Evolutionary conservation across 2,113 vertebrate species (phyloP).

Genomic region (Hyperoodon ampullatus): DNA sequence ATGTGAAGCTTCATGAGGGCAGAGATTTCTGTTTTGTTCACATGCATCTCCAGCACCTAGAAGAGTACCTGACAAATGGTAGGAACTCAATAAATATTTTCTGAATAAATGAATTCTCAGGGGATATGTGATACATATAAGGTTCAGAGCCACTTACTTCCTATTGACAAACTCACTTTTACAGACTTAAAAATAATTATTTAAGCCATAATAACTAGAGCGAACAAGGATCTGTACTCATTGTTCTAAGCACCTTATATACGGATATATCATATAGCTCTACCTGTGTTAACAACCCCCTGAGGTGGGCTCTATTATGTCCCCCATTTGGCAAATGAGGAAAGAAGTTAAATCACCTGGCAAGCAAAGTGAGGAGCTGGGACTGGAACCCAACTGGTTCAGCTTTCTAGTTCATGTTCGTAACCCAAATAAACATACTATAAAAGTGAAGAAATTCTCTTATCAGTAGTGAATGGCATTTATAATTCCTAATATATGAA

Average conservation of each 20-base stretch:
- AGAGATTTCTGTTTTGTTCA: neutral
- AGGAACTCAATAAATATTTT: neutral
- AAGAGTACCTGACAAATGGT: neutral
- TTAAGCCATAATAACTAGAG: neutral
- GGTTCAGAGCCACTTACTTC: neutral
- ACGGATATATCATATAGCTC: neutral
- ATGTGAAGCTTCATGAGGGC: neutral
- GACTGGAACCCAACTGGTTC: neutral
- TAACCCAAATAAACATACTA: neutral
- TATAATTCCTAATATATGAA: neutral
- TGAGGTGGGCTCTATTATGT: neutral
- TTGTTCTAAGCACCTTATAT: neutral
- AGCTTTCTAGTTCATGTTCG: neutral
- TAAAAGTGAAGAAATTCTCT: neutral
- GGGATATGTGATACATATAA: neutral
- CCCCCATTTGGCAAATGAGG: neutral
- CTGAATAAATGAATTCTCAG: neutral
- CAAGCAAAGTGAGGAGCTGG: neutral
- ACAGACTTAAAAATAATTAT: constrained; percentile 22
- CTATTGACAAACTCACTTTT: neutral
- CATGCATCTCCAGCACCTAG: neutral
- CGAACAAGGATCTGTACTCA: neutral
- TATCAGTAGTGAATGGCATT: neutral
- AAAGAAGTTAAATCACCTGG: neutral
- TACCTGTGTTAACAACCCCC: neutral